Base-by-base conservation (phyloP, 1,140 invertebrate species). In the Brachionus sp. region DNA sequence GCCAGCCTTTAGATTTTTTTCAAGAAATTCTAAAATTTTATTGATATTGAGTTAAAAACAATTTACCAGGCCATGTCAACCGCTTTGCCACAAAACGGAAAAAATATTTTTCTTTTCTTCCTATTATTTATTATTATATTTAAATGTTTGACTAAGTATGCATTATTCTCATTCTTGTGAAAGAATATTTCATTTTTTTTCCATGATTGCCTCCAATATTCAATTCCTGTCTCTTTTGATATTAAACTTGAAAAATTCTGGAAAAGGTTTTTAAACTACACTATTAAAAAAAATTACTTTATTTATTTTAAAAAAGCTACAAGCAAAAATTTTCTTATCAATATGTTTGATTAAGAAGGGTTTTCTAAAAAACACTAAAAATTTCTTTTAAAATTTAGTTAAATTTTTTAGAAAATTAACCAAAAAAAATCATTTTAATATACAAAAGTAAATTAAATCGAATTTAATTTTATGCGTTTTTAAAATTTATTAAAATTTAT, bases 81-180 rank as follows among this genome's bases (percentile, higher is more conserved):
- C 9, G 64, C 64, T 37, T 66, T 66, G 5, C 64, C 64, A 66
- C 64, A 66, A 66, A 66, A 33, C 29, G 64, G 64, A 33, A 66
- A 66, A 29, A 66, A 37, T 2, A 66, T 66, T 9, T 23, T 9
- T 33, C 13, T 33, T 66, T 33, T 66, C 3, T 35, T 66, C 12
- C 33, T 2, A 66, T 37, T 37, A 13, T 6, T 6, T 9, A 66
- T 10, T 12, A 66, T 9, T 66, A 13, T 66, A 13, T 6, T 23
- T 33, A 66, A 37, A 66, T 66, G 25, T 5, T 66, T 66, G 10
- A 66, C 64, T 3, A 66, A 37, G 29, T 66, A 66, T 13, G 64
- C 25, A 66, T 66, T 19, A 66, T 66, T 66, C 16, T 50, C 44
- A 50, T 50, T 13, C 3, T 46, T 46, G n/a, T 46, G 44, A 13